Conservation (phyloP, 2,888 invertebrate genomes). For the Melanotus villosus region DNA sequence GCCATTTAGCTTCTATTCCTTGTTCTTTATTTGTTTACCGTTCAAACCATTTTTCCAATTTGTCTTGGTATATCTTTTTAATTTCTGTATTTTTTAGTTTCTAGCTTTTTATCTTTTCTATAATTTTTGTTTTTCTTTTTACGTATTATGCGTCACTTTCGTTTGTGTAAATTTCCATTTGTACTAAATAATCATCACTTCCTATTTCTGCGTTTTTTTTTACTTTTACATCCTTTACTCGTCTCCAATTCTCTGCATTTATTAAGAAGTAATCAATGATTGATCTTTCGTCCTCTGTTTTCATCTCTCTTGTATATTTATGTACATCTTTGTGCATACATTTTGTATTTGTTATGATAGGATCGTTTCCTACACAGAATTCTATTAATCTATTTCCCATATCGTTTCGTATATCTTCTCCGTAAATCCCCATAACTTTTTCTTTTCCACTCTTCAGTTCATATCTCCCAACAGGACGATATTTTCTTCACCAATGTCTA, state of each 20-base stretch:
- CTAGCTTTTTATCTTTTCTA: neutral
- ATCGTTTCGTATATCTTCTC: neutral
- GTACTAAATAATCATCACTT: neutral
- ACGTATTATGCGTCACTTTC: neutral
- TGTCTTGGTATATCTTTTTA: neutral
- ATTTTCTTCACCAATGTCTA: constrained; percentile 4
- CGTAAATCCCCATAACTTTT: neutral
- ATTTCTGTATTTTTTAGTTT: neutral
- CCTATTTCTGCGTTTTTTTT: neutral
- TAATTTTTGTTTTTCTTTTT: neutral
- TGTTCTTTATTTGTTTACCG: neutral
- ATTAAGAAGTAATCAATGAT: neutral
- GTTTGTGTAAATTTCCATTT: neutral
- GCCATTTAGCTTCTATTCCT: neutral
- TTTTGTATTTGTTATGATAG: neutral
- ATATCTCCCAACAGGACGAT: constrained; percentile 8
- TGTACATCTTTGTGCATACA: neutral
- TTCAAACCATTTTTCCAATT: neutral
- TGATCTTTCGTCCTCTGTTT: neutral
- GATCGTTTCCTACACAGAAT: neutral
- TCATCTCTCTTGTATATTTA: neutral
- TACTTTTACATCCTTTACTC: neutral
- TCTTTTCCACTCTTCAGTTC: neutral
- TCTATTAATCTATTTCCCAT: neutral
- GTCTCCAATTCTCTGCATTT: no score